Base-by-base conservation (phyloP, 2,113 vertebrate genomes). In the Psittacula cyanocephala region DNA sequence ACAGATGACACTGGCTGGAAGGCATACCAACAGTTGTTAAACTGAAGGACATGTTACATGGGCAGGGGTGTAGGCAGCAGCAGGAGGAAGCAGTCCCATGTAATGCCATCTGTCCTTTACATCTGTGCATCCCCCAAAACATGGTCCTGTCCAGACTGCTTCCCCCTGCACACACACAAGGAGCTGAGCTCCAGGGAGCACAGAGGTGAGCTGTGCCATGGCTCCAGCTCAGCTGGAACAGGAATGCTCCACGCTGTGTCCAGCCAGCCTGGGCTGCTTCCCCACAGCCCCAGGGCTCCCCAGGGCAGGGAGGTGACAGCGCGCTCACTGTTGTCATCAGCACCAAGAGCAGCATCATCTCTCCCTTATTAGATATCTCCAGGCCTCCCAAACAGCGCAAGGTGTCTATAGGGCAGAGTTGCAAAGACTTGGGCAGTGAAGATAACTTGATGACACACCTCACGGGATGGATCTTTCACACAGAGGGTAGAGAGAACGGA, bases 1-100 rank as follows among this genome's bases (percentile, higher is more conserved):
- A 92, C 29, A 72, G 70, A 59, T 17, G 46, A 50, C 78, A 60
- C 22, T 24, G 47, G 24, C 71, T 37, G 55, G n/a, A 91, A 74
- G 53, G 74, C 64, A 89, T 84, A 78, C 35, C 22, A 60, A 20
- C 6, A 6, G 49, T 33, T 37, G 20, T 28, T 50, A 50, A 67
- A 29, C 63, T 41, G 75, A 86, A 86, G 41, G n/a, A 37, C 46
- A 18, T 0, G 3, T 35, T 0, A 0, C 44, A 49, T 0, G 8
- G 33, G 39, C 50, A 53, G 46, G 15, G 17, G 9, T 5, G 41
- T 13, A 49, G 76, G 50, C 64, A 81, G 71, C 44, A 80, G 68
- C 41, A 86, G 35, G 2, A 86, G 60, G 37, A 68, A 83, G 53
- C 63, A 22, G 25, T 31, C 39, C 18, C 46, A 43, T 1, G 6